Conservation (phyloP, 2,113 vertebrate species). For the Notarius quadriscutis region DNA sequence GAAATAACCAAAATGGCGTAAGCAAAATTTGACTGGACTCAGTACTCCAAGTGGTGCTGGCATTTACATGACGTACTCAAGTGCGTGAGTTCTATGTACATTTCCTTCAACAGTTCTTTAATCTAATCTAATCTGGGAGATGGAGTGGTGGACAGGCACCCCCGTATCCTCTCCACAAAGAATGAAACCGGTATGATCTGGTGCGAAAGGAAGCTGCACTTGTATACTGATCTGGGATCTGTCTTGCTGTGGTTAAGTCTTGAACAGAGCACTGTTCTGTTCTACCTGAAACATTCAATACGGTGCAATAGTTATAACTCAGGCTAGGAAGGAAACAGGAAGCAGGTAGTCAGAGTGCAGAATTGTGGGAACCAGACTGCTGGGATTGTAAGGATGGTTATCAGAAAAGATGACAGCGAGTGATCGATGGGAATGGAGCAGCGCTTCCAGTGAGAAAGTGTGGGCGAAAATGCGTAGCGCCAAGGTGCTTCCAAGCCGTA, state of each 20-base stretch:
- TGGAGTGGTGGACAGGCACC: neutral
- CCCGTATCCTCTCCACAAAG: neutral
- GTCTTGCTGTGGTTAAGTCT: neutral
- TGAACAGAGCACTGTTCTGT: neutral
- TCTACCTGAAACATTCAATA: neutral
- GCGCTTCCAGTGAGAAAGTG: neutral
- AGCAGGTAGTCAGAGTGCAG: conserved; percentile 38
- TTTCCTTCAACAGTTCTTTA: neutral
- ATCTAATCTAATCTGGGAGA: conserved; percentile 25
- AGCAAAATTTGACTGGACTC: neutral
- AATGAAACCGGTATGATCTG: neutral
- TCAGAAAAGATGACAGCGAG: conserved; percentile 10
- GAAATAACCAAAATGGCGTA: neutral
- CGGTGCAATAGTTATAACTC: conserved; percentile 49
- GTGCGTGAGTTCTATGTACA: neutral
- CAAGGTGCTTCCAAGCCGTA: neutral
- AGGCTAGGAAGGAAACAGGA: conserved; percentile 62
- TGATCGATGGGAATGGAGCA: neutral
- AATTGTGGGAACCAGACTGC: conserved; percentile 45
- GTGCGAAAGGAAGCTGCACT: neutral
- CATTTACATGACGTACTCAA: neutral
- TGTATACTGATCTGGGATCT: neutral
- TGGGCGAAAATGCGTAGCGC: neutral
- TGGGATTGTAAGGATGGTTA: neutral
- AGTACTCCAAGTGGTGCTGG: neutral